Evolutionary conservation across 2,797 vertebrate species (phyloP).

Genomic region (Otolemur crassicaudatus): DNA sequence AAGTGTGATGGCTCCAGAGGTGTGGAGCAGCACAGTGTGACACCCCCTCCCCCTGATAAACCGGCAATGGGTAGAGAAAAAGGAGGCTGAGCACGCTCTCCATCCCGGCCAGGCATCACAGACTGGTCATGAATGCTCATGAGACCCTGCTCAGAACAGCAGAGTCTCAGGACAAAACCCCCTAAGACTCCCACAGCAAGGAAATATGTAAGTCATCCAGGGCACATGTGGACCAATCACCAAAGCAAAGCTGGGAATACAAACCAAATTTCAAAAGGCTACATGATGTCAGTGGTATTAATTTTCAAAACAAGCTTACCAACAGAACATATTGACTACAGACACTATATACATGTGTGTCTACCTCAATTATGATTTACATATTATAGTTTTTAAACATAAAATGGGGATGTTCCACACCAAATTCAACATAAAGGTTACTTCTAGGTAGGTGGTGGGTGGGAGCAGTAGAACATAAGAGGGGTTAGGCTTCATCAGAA

Average conservation of each 20-base stretch:
- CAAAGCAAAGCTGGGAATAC: accelerated
- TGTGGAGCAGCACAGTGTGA: accelerated
- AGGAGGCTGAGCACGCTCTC: background rate
- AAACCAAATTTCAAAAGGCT: background rate
- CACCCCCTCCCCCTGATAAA: background rate
- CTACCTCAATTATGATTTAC: background rate
- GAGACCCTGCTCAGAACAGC: background rate
- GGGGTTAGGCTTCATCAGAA: background rate
- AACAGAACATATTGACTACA: background rate
- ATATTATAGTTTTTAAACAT: background rate
- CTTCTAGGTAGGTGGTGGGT: background rate
- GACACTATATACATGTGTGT: accelerated
- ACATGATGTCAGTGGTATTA: background rate
- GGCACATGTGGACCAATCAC: accelerated
- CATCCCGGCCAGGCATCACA: background rate
- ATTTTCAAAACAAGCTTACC: background rate
- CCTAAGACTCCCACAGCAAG: accelerated
- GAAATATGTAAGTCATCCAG: background rate
- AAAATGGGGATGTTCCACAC: background rate
- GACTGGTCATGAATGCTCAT: accelerated
- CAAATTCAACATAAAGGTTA: background rate
- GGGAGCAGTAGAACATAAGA: background rate
- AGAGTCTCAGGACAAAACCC: too few relatives aligned
- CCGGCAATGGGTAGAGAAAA: background rate
- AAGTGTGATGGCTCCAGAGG: background rate